A percentile compares a stretch with the other conserved stretches of the same genome.
These are phyloP conservation scores for Pachliopta kotzebuea DNA, from an alignment of 2,888 invertebrate genomes.

Conservation along the genomic window DNA sequence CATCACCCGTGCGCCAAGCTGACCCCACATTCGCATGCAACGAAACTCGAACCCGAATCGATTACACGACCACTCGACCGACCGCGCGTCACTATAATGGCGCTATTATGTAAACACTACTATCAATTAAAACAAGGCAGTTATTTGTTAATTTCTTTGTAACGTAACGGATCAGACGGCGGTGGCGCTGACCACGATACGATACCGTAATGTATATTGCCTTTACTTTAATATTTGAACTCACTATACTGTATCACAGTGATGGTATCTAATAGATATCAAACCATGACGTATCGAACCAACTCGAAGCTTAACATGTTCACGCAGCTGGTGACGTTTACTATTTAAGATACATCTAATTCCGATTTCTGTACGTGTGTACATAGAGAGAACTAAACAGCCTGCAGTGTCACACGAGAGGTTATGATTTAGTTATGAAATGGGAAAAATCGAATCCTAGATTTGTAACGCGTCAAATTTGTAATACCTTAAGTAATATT, in stretches of 20 bases:
- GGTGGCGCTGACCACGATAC: constrained; percentile 5
- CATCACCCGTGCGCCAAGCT: constrained; percentile 22
- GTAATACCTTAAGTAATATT: constrained; percentile 9
- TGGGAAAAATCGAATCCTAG: constrained; percentile 10
- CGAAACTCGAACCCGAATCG: constrained; percentile 10
- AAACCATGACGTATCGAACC: constrained; percentile 33
- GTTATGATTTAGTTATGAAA: constrained; percentile 12
- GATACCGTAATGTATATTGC: constrained; percentile 15
- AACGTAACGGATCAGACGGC: constrained; percentile 5
- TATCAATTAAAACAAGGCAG: constrained; percentile 24
- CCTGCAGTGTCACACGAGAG: constrained; percentile 21
- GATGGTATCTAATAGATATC: constrained; percentile 42
- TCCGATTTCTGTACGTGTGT: constrained; percentile 38
- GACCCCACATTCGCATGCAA: constrained; percentile 20
- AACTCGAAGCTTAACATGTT: constrained; percentile 43
- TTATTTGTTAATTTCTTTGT: constrained; percentile 27
- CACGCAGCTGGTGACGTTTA: constrained; percentile 41
- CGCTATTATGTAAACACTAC: constrained; percentile 20
- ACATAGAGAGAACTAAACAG: constrained; percentile 15
- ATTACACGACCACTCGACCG: constrained; percentile 6
- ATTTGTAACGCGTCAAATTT: constrained; percentile 2
- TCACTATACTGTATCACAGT: constrained; percentile 41
- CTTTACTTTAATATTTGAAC: constrained; percentile 26
- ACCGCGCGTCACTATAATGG: constrained; percentile 20
- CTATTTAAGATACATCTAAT: constrained; percentile 40